Conservation (phyloP, 2,113 vertebrate genomes). For the Nannobrachium achirus region DNA sequence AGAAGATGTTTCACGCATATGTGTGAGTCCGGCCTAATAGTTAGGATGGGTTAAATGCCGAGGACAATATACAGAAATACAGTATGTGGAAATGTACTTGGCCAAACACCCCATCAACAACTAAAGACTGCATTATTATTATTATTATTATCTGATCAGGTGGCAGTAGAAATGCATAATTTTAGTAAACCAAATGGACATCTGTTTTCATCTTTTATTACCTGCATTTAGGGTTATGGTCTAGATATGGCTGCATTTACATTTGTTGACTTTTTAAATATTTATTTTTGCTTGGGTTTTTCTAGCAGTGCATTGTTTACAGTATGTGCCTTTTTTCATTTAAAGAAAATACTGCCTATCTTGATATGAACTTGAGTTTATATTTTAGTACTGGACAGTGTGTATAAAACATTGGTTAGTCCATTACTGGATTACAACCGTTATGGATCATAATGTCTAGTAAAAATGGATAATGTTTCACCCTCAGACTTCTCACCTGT, state of each 20-base stretch:
- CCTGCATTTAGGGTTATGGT: neutral
- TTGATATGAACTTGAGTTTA: neutral
- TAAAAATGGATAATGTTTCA: neutral
- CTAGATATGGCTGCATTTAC: neutral
- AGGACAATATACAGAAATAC: neutral
- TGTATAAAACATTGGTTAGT: neutral
- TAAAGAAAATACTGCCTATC: conserved; percentile 28
- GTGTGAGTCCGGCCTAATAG: too few relatives aligned
- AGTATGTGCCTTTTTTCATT: conserved; percentile 45
- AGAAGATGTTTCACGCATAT: too few relatives aligned
- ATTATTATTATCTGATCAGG: too few relatives aligned
- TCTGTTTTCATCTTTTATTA: neutral
- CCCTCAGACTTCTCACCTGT: neutral
- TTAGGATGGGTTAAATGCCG: too few relatives aligned
- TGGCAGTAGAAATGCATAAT: neutral
- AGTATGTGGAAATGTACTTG: neutral
- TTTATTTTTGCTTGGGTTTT: conserved; percentile 10
- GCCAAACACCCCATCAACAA: neutral
- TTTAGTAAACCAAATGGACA: neutral
- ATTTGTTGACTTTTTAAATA: conserved; percentile 6
- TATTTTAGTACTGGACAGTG: neutral
- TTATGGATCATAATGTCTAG: neutral
- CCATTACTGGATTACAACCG: neutral
- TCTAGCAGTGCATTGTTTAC: conserved; percentile 6
- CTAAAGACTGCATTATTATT: too few relatives aligned